Base-by-base conservation (phyloP, 2,888 invertebrate species). In the Lasioglossum figueresi region DNA sequence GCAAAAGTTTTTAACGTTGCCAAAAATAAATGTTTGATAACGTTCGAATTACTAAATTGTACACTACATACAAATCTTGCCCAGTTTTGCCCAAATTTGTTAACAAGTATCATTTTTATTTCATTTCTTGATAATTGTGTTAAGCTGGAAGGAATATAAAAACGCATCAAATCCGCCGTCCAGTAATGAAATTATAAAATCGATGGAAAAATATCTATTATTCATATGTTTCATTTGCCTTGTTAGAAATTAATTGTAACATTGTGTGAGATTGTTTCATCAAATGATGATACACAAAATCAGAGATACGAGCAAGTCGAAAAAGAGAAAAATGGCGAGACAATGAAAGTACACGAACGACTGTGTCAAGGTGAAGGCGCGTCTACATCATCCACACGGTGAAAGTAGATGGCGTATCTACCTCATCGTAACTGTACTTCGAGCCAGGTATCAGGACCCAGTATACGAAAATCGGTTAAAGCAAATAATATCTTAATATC, bases 281-380 rank as follows among this genome's bases (percentile, higher is more conserved):
- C n/a, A n/a, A n/a, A n/a, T n/a, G n/a, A n/a, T n/a, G n/a, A n/a
- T n/a, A n/a, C n/a, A n/a, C n/a, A n/a, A n/a, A n/a, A n/a, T n/a
- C n/a, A n/a, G n/a, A n/a, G n/a, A n/a, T n/a, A n/a, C n/a, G n/a
- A n/a, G n/a, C n/a, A 76, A 76, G 59, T 31, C 27, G 52, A 72
- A 63, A 82, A 68, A 70, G 45, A 63, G 48, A 63, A 43, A 43
- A 76, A 77, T 45, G 68, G 48, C 45, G 71, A 76, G 72, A 82
- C 78, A 84, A 84, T 87, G 86, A 84, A 80, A 76, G 75, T 79
- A 79, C 45, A 74, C 79, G 79, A 81, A 85, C 88, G 91, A 93
- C 92, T 91, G 91, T 93, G 93, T 93, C 93, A 93, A 93, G 93
- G 93, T 92, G 90, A 93, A 93, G 93, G 91, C 89, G 91, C 93